A percentile compares a stretch with the other conserved stretches of the same genome.
These are phyloP conservation scores for Nebria ingens DNA, from an alignment of 1,140 invertebrate species.

Conservation along the genomic window DNA sequence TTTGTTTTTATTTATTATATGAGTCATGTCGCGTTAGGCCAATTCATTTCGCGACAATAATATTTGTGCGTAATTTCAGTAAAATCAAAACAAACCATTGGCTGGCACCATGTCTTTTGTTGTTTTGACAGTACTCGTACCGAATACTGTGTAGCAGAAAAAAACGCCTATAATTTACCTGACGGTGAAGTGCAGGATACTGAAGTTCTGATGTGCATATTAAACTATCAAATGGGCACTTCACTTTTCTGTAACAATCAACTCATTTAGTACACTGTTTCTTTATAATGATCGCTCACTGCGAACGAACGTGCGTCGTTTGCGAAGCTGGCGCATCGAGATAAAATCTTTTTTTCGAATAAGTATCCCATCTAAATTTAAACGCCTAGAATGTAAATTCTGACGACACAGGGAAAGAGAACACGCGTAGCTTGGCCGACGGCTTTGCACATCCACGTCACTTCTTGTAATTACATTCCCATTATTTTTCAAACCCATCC, in stretches of 20 bases:
- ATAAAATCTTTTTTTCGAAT: conserved; percentile 4
- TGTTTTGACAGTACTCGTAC: conserved; percentile 4
- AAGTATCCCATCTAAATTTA: conserved; percentile 7
- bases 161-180: neutral
- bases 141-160: neutral
- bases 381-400: neutral
- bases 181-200: neutral
- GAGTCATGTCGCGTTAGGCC: neutral
- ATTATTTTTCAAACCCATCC: too few species aligned
- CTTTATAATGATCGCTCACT: neutral
- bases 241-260: neutral
- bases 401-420: neutral
- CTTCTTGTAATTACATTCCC: too few species aligned
- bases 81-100: neutral
- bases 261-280: neutral
- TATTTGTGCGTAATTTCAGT: neutral
- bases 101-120: neutral
- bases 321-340: neutral
- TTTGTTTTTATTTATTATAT: neutral
- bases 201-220: neutral
- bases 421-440: neutral
- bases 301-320: neutral
- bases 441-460: too few species aligned
- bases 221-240: neutral
- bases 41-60: neutral